These are phyloP conservation scores for Symphodus melops DNA, from an alignment of 2,113 vertebrate species.

Conservation along the genomic window DNA sequence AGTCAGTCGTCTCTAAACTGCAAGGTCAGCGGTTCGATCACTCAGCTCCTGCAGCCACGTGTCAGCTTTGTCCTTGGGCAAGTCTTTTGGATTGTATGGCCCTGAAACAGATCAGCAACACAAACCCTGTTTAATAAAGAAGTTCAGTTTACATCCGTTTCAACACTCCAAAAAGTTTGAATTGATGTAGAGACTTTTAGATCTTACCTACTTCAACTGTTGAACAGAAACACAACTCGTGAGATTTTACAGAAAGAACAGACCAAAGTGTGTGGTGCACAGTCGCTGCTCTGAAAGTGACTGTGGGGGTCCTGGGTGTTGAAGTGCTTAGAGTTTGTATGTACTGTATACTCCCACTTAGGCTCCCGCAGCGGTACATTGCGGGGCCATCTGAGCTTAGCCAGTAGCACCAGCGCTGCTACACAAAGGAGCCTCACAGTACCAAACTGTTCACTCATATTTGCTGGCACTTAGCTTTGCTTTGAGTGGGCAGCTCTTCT, in stretches of 20 bases:
- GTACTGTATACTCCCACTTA: constrained; percentile 68
- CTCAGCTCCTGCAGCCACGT: too few relatives aligned
- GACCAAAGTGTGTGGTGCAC: constrained; percentile 18
- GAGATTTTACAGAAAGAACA: constrained; percentile 31
- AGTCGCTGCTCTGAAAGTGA: constrained; percentile 41
- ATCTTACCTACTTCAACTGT: background rate
- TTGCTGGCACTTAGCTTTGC: constrained; percentile 58
- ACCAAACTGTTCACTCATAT: constrained; percentile 67
- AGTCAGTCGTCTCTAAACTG: too few relatives aligned
- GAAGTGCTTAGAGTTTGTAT: constrained; percentile 65
- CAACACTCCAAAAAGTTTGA: too few relatives aligned
- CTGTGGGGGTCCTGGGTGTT: constrained; percentile 65
- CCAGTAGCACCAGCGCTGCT: constrained; percentile 34
- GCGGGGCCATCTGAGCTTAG: constrained; percentile 76
- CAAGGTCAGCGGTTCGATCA: too few relatives aligned
- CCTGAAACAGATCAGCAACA: too few relatives aligned
- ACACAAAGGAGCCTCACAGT: constrained; percentile 69
- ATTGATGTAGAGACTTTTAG: too few relatives aligned
- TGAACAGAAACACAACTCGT: constrained; percentile 22
- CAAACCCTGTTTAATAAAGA: too few relatives aligned
- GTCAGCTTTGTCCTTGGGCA: too few relatives aligned
- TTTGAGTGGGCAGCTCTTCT: constrained; percentile 70
- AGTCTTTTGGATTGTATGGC: too few relatives aligned
- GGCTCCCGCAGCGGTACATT: constrained; percentile 58
- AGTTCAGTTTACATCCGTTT: too few relatives aligned